These are phyloP conservation scores for Cataglyphis hispanica DNA, from an alignment of 1,140 invertebrate genomes.

Conservation along the genomic window DNA sequence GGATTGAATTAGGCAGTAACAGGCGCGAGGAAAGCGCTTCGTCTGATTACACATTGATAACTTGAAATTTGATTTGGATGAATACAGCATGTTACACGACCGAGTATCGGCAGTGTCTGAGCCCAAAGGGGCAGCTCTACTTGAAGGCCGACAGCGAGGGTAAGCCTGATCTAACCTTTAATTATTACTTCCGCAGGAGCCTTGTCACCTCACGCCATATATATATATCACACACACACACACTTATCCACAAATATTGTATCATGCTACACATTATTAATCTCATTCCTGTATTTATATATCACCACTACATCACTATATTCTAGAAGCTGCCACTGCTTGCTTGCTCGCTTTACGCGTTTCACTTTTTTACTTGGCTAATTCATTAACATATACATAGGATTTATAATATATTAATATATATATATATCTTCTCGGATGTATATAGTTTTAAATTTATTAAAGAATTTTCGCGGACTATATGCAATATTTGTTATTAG, in stretches of 20 bases:
- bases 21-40: constrained; percentile 36
- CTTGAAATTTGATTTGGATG: constrained; percentile 84
- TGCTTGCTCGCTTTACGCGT: constrained; percentile 82
- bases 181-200: constrained; percentile 84
- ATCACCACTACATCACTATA: constrained; percentile 70
- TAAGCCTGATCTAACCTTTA: constrained; percentile 88
- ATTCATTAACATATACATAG: constrained; percentile 18
- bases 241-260: constrained; percentile 60
- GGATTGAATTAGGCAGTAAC: constrained; percentile 36
- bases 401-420: constrained; percentile 8
- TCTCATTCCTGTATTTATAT: constrained; percentile 70
- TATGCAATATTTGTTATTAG: neutral
- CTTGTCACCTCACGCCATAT: constrained; percentile 78
- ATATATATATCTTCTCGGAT: neutral
- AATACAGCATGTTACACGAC: constrained; percentile 88
- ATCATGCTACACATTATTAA: constrained; percentile 72
- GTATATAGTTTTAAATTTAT: constrained; percentile 21
- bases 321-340: constrained; percentile 79
- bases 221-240: constrained; percentile 42
- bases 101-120: constrained; percentile 89
- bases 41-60: constrained; percentile 70
- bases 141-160: constrained; percentile 93
- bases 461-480: neutral
- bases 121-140: constrained; percentile 92
- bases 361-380: constrained; percentile 57